These are phyloP conservation scores for Austrofundulus limnaeus DNA, from an alignment of 2,113 vertebrate genomes.

Conservation along the genomic window DNA sequence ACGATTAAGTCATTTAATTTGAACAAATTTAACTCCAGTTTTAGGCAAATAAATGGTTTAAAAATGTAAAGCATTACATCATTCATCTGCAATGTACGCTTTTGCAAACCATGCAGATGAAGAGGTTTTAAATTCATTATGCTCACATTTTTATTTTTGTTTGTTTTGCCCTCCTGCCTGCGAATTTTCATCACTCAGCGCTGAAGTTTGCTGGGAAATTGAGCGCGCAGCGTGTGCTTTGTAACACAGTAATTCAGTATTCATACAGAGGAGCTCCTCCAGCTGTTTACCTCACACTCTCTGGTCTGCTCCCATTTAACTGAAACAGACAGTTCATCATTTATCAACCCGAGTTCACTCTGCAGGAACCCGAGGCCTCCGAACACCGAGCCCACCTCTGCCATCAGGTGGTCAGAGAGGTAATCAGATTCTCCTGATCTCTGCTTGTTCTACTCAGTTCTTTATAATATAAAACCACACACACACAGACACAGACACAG, in stretches of 20 bases:
- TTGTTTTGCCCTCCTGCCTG: too few species aligned
- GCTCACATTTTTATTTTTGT: too few species aligned
- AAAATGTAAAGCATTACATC: too few species aligned
- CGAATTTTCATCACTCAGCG: neutral
- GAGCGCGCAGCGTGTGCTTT: neutral
- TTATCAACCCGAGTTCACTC: constrained; percentile 26
- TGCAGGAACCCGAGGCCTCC: constrained; percentile 25
- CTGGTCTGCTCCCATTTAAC: constrained; percentile 19
- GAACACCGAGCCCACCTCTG: constrained; percentile 46
- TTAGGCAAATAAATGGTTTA: too few species aligned
- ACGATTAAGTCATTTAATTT: too few species aligned
- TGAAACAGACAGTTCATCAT: constrained; percentile 15
- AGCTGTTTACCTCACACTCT: constrained; percentile 38
- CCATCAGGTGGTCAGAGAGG: constrained; percentile 55
- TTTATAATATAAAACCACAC: constrained; percentile 15
- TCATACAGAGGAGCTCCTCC: constrained; percentile 31
- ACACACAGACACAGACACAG: neutral
- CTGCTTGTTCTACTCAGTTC: constrained; percentile 26
- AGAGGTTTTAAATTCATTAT: too few species aligned
- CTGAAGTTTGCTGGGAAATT: neutral
- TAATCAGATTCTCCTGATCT: constrained; percentile 30
- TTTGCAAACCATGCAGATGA: too few species aligned
- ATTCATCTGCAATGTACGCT: too few species aligned
- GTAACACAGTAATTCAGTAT: constrained; percentile 18
- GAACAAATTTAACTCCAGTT: too few species aligned